Evolutionary conservation across 37 sponge, comb jelly and placozoan species (phyloP).

Genomic region (Cladorhizidae sp.): DNA sequence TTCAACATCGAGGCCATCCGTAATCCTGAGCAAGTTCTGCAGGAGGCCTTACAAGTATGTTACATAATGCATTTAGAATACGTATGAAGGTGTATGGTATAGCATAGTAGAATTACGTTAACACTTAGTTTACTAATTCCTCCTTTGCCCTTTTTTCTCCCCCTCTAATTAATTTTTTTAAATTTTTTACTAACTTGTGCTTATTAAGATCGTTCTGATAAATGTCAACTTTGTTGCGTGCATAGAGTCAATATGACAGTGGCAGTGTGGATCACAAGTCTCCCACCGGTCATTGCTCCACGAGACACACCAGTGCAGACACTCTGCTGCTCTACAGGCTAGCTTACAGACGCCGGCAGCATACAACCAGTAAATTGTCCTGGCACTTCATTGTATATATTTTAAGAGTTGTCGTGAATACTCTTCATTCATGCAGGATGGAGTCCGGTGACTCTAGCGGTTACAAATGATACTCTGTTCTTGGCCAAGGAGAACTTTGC

Average conservation of each 20-base stretch:
- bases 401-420: no score
- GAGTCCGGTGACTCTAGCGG: conserved; percentile 35
- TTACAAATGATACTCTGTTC: conserved; percentile 25
- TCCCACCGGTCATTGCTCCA: neutral
- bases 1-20: conserved; percentile 30
- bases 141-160: neutral
- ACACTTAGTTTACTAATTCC: neutral
- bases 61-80: neutral
- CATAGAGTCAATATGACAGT: neutral
- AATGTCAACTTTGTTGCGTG: neutral
- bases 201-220: no score
- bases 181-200: no score
- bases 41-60: conserved; percentile 25
- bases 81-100: neutral
- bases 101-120: neutral
- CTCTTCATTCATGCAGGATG: conserved; percentile 16
- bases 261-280: neutral
- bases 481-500: conserved; percentile 52
- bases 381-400: no score
- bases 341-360: conserved; percentile 2
- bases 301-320: neutral
- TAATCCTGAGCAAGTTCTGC: conserved; percentile 22
- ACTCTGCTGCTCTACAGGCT: conserved; percentile 13
- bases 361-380: neutral
- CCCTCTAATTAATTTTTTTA: neutral